These are phyloP conservation scores for Ormyrus labotus DNA, from an alignment of 2,888 invertebrate species.

Conservation along the genomic window DNA sequence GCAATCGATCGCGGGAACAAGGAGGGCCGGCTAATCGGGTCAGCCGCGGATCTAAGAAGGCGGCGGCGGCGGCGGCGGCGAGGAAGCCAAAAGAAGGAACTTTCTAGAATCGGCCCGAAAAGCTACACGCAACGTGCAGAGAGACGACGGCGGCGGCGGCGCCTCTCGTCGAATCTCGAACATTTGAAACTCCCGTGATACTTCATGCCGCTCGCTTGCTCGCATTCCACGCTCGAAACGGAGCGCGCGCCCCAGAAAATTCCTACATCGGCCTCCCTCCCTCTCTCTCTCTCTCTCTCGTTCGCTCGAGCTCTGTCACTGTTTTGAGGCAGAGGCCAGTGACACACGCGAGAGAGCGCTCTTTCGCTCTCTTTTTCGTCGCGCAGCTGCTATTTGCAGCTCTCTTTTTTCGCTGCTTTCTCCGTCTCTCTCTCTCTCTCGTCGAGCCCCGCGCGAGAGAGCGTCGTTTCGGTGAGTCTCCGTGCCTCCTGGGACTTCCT, in stretches of 20 bases:
- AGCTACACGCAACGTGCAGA: not conserved
- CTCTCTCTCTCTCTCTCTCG: not conserved
- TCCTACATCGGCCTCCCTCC: conserved; percentile 1
- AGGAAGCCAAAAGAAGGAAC: not conserved
- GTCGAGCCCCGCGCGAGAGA: not conserved
- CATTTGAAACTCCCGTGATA: conserved; percentile 13
- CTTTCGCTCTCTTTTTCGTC: not conserved
- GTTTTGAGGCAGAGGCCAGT: conserved; percentile 27
- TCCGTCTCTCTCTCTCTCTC: not conserved
- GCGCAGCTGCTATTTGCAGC: conserved; percentile 24
- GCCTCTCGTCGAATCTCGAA: not conserved
- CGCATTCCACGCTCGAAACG: conserved; percentile 23
- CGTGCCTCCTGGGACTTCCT: too few relatives aligned
- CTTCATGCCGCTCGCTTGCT: conserved; percentile 4
- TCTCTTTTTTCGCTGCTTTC: not conserved
- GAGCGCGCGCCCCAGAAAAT: conserved; percentile 17
- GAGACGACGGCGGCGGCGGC: not conserved
- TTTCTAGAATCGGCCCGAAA: conserved; percentile 14
- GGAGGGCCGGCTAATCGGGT: not conserved
- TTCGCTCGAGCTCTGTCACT: not conserved
- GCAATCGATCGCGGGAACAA: not conserved
- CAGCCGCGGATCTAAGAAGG: not conserved
- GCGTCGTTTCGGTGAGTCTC: too few relatives aligned
- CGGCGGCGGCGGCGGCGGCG: not conserved
- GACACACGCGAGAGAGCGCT: conserved; percentile 1